phyloP scores from a whole-genome alignment of 2,888 invertebrate species.

The Heliconius erato region DNA sequence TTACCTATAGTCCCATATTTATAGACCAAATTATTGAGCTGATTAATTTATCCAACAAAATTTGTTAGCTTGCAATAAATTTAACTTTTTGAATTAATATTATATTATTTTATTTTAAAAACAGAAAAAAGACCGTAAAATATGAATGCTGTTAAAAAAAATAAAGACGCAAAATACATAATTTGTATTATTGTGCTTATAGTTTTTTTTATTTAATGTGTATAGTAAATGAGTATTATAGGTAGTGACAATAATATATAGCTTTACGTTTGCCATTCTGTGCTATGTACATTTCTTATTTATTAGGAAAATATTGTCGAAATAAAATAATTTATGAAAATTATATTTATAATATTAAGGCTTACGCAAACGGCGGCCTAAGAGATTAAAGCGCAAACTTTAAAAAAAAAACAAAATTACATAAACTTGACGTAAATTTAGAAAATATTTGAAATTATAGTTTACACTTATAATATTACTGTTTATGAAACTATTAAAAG shows the following conservation, averaged over 20 bases:
- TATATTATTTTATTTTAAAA: not conserved
- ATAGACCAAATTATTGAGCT: constrained; percentile 3
- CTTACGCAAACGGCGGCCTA: constrained; percentile 10
- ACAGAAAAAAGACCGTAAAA: not conserved
- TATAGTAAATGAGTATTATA: constrained; percentile 37
- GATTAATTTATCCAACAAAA: not conserved
- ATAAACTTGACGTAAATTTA: not conserved
- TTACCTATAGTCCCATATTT: constrained; percentile 29
- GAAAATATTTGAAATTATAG: not conserved
- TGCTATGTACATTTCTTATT: constrained; percentile 14
- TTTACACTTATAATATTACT: not conserved
- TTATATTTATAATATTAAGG: constrained; percentile 9
- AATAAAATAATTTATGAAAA: constrained; percentile 9
- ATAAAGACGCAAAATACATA: not conserved
- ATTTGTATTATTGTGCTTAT: constrained; percentile 10
- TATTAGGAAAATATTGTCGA: constrained; percentile 12
- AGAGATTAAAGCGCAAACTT: constrained; percentile 12
- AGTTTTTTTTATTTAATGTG: constrained; percentile 14
- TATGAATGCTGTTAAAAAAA: not conserved
- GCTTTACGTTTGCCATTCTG: constrained; percentile 34
- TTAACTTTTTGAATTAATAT: not conserved
- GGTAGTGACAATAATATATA: constrained; percentile 44
- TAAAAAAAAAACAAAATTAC: not conserved
- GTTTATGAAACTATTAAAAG: not conserved
- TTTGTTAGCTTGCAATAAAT: not conserved